Evolutionary conservation across 2,113 vertebrate genomes (phyloP).

Genomic region (Lagopus leucura): DNA sequence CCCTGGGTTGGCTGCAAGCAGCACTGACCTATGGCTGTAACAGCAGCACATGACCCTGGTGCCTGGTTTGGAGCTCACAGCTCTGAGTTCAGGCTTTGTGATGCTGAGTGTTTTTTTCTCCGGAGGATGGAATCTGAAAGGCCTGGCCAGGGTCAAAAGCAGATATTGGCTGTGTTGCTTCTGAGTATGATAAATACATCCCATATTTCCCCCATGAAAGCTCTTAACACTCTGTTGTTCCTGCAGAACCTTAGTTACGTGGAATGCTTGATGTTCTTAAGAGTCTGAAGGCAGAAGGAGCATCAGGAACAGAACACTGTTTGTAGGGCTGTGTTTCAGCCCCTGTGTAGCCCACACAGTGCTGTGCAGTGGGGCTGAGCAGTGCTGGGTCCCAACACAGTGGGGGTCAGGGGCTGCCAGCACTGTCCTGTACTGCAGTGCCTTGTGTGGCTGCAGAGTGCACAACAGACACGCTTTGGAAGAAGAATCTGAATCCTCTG

Average conservation of each 20-base stretch:
- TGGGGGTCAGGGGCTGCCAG: background rate
- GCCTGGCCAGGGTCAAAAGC: constrained; percentile 4
- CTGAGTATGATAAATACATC: background rate
- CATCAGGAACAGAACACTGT: background rate
- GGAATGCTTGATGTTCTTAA: background rate
- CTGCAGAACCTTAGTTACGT: background rate
- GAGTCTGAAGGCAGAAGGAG: background rate
- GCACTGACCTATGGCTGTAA: constrained; percentile 48
- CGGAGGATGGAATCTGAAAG: background rate
- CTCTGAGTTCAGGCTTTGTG: constrained; percentile 49
- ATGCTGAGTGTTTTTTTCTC: constrained; percentile 33
- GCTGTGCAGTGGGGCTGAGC: too few species aligned
- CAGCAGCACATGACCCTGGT: constrained; percentile 25
- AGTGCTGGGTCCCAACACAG: background rate
- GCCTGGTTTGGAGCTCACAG: constrained; percentile 21
- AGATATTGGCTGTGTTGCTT: background rate
- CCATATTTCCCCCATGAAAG: background rate
- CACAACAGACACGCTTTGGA: background rate
- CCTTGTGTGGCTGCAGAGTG: background rate
- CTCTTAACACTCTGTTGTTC: background rate
- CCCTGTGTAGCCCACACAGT: background rate
- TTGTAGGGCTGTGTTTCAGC: background rate
- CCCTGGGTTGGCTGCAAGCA: constrained; percentile 52
- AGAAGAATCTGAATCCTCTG: background rate
- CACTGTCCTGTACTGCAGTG: background rate